Evolutionary conservation across 2,888 invertebrate species (phyloP).

Genomic region (Scaeva pyrastri): DNA sequence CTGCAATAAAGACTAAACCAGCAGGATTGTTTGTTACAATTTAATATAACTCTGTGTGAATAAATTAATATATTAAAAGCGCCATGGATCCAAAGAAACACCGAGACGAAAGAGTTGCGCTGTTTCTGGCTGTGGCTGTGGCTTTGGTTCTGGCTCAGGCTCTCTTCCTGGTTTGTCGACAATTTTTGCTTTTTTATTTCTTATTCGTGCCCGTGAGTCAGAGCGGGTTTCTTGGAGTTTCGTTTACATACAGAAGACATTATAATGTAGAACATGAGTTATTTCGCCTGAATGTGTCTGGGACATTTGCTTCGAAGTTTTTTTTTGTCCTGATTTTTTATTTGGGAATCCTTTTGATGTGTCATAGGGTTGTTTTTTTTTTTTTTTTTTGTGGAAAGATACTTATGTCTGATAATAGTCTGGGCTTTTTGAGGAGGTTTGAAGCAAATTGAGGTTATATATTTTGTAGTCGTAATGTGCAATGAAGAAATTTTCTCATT

Average conservation of each 20-base stretch:
- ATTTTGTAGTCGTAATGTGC: background rate
- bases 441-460: too few species aligned
- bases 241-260: background rate
- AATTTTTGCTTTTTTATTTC: background rate
- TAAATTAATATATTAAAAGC: slow-evolving; percentile 70
- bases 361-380: background rate
- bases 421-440: background rate
- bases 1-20: background rate
- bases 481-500: background rate
- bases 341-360: slow-evolving; percentile 31
- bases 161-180: slow-evolving; percentile 23
- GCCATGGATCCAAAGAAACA: slow-evolving; percentile 25
- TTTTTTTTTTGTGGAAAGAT: too few species aligned
- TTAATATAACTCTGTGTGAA: slow-evolving; percentile 44
- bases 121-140: too few species aligned
- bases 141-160: background rate
- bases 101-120: background rate
- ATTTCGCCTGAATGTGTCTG: slow-evolving; percentile 38
- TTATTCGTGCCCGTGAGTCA: slow-evolving; percentile 42
- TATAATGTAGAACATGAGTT: background rate
- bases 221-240: slow-evolving; percentile 7
- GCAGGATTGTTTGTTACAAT: slow-evolving; percentile 26
- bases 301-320: background rate
- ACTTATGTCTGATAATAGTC: background rate
- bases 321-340: background rate